phyloP scores from a whole-genome alignment of 1,140 invertebrate genomes.

The Hyles vespertilio region DNA sequence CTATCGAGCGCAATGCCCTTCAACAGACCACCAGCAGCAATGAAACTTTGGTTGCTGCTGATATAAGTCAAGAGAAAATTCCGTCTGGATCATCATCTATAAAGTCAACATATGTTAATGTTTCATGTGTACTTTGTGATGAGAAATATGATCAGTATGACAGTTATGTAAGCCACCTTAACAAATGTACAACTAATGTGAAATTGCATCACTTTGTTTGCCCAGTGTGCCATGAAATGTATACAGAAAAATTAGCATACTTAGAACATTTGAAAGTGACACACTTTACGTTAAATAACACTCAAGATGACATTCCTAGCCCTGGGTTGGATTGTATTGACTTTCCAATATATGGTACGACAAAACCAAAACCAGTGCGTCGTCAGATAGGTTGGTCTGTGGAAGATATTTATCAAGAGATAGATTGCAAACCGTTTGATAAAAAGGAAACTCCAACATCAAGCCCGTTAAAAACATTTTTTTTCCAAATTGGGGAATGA shows the following conservation, averaged over 20 bases:
- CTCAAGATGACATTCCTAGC: slow-evolving; percentile 21
- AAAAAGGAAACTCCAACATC: slow-evolving; percentile 52
- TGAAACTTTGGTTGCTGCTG: slow-evolving; percentile 64
- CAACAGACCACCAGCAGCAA: slow-evolving; percentile 58
- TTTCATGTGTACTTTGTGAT: slow-evolving; percentile 65
- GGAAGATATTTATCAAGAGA: slow-evolving; percentile 71
- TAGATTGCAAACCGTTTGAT: slow-evolving; percentile 60
- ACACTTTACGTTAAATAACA: not conserved
- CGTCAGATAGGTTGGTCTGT: slow-evolving; percentile 70
- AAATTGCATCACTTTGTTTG: slow-evolving; percentile 67
- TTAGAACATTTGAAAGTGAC: slow-evolving; percentile 57
- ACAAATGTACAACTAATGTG: slow-evolving; percentile 64
- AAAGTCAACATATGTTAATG: slow-evolving; percentile 33
- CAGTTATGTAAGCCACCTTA: slow-evolving; percentile 60
- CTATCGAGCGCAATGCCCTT: slow-evolving; percentile 56
- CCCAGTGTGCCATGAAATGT: slow-evolving; percentile 64
- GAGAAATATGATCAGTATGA: slow-evolving; percentile 59
- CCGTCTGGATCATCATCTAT: slow-evolving; percentile 17
- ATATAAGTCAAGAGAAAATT: slow-evolving; percentile 30
- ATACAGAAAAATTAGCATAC: slow-evolving; percentile 50
- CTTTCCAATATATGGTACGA: slow-evolving; percentile 59
- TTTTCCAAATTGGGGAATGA: slow-evolving; percentile 66
- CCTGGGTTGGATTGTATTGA: slow-evolving; percentile 60
- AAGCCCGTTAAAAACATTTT: slow-evolving; percentile 64
- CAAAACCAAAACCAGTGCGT: slow-evolving; percentile 53